Evolutionary conservation across 2,797 vertebrate genomes (phyloP), one percentile per base, ranked within the genome.

Genomic region (Orestias chungarensis): DNA sequence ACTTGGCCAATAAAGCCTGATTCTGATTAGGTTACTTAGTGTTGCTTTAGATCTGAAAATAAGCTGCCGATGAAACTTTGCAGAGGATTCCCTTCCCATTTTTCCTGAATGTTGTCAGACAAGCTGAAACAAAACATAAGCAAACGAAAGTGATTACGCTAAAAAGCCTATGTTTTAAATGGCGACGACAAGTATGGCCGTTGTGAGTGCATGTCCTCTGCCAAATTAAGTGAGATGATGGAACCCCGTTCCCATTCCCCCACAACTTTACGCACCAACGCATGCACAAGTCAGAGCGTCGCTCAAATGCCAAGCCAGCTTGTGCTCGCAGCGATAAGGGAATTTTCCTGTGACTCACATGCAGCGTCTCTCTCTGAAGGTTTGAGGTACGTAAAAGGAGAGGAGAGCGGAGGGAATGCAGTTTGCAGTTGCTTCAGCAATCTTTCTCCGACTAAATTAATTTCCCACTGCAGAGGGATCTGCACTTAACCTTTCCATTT

Each of bases 311-410:
- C 43, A 76, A 89, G 83, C 50, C 84, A 80, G 85, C 86, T 76
- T 76, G 83, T 84, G 90, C 90, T 82, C 0, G n/a, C 55, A 84
- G 84, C 72, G 85, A 90, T 91, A 88, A 92, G 88, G 80, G 85
- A 89, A 83, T 91, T 86, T 90, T 86, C 76, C 85, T 82, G 47
- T 90, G 86, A 91, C 84, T 90, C 89, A 88, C 83, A 82, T 86
- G 81, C 70, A 84, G 86, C 74, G 76, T 82, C 73, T 81, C 73
- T 81, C 83, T 82, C 84, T 85, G 70, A 86, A 82, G 86, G 83
- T 84, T 85, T 87, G 74, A 73, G 75, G 75, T 85, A 79, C 11
- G 78, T 83, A 47, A 25, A 80, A 87, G n/a, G n/a, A n/a, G n/a
- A 78, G 50, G 69, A 76, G 81, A 83, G 83, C 76, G 49, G 75